Conservation (phyloP, 2,113 vertebrate genomes). For the Tachuris rubrigastra region DNA sequence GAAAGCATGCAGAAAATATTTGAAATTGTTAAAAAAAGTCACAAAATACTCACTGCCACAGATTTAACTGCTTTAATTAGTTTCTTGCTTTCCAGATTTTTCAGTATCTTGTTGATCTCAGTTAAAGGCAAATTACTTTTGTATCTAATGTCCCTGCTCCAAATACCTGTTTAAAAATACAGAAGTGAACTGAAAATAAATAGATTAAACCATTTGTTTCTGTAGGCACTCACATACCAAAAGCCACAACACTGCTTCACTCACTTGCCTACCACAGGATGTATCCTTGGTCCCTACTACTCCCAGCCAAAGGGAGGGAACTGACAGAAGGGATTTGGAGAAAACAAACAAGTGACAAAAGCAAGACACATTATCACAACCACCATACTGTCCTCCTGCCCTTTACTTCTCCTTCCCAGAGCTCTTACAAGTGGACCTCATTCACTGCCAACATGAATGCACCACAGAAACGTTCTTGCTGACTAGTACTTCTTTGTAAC, state of each 20-base stretch:
- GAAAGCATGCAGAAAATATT: background rate
- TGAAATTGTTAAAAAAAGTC: background rate
- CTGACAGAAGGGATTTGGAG: background rate
- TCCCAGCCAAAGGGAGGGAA: background rate
- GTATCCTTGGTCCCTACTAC: background rate
- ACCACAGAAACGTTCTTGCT: background rate
- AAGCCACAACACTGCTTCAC: background rate
- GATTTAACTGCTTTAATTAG: slow-evolving; percentile 98
- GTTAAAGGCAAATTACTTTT: slow-evolving; percentile 98
- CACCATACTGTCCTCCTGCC: background rate
- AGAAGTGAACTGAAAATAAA: background rate
- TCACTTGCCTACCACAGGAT: background rate
- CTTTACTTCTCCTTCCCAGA: background rate
- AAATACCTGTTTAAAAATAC: slow-evolving; percentile 83
- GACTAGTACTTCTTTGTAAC: background rate
- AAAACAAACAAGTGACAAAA: background rate
- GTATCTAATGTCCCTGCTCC: slow-evolving; percentile 96
- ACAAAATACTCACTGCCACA: slow-evolving; percentile 88
- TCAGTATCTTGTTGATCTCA: slow-evolving; percentile 98
- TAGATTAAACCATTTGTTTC: background rate
- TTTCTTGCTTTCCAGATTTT: slow-evolving; percentile 99
- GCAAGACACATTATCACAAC: background rate
- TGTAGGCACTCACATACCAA: background rate
- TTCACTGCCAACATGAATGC: background rate
- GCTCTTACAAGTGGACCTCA: background rate